Conservation (phyloP, 1,140 invertebrate genomes). For the Schlechtendalia chinensis region DNA sequence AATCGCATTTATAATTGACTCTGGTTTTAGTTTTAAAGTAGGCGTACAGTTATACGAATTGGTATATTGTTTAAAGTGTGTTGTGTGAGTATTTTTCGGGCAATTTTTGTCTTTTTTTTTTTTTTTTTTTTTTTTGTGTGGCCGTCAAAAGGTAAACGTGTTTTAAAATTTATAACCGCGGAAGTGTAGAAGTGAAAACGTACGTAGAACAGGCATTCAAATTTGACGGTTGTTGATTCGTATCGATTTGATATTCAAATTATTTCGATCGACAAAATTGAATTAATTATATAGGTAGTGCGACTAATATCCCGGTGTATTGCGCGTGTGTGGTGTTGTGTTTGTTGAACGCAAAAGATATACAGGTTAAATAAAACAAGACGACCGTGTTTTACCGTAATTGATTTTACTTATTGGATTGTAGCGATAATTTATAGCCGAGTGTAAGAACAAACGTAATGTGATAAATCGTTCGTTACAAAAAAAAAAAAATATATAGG, state of each 20-base stretch:
- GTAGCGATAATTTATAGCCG: too few relatives aligned
- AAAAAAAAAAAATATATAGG: too few relatives aligned
- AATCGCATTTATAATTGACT: too few relatives aligned
- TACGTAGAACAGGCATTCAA: neutral
- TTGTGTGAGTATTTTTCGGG: neutral
- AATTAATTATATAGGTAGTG: neutral
- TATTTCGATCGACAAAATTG: neutral
- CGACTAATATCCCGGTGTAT: too few relatives aligned
- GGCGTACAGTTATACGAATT: too few relatives aligned
- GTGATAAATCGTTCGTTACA: too few relatives aligned
- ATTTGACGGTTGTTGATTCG: neutral
- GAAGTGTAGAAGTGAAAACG: neutral
- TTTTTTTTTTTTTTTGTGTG: too few relatives aligned
- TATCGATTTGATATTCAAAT: slow-evolving; percentile 17
- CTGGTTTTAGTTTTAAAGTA: too few relatives aligned
- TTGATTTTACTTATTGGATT: too few relatives aligned
- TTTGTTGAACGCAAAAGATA: neutral
- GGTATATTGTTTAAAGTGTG: neutral
- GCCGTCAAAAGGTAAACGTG: neutral
- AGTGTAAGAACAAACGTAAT: too few relatives aligned
- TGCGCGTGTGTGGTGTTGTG: neutral
- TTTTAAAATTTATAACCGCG: neutral
- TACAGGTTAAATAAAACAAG: neutral
- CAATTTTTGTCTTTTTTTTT: too few relatives aligned
- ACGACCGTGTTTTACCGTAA: neutral